phyloP scores from a whole-genome alignment of 2,797 vertebrate species.

The Alectoris magna region DNA sequence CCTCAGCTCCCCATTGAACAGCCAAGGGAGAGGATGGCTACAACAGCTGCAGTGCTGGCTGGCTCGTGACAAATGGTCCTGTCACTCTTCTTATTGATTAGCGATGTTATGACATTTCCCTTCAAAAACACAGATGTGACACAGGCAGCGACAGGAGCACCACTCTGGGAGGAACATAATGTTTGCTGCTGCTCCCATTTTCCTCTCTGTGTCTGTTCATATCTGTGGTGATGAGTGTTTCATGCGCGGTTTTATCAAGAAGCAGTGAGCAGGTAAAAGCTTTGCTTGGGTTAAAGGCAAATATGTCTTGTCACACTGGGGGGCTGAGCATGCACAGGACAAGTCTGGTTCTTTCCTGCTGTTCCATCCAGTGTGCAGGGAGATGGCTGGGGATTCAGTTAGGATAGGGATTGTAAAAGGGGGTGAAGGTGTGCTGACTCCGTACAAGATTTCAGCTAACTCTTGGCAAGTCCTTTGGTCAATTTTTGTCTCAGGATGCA shows the following conservation, averaged over 20 bases:
- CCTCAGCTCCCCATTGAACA: slow-evolving; percentile 38
- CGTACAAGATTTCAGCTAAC: neutral
- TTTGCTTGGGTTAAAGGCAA: slow-evolving; percentile 32
- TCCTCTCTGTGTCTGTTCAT: slow-evolving; percentile 62
- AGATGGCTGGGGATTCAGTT: neutral
- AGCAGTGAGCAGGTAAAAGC: slow-evolving; percentile 28
- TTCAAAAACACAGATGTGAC: slow-evolving; percentile 85
- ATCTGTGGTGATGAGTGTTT: slow-evolving; percentile 8
- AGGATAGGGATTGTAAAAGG: neutral
- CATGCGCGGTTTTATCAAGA: slow-evolving; percentile 18
- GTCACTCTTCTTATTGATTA: slow-evolving; percentile 86
- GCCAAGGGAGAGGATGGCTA: slow-evolving; percentile 54
- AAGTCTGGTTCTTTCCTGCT: neutral
- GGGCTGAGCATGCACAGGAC: neutral
- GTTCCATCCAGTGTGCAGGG: neutral
- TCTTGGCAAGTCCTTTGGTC: neutral
- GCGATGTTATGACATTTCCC: slow-evolving; percentile 86
- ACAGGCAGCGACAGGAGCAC: slow-evolving; percentile 63
- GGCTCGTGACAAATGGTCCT: slow-evolving; percentile 84
- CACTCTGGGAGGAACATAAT: slow-evolving; percentile 65
- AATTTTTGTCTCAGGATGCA: neutral
- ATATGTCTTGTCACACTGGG: neutral
- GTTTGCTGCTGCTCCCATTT: slow-evolving; percentile 50
- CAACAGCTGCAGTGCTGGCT: slow-evolving; percentile 81
- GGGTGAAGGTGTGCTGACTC: neutral